phyloP scores from a whole-genome alignment of 2,888 invertebrate genomes.

The Thymelicus sylvestris region DNA sequence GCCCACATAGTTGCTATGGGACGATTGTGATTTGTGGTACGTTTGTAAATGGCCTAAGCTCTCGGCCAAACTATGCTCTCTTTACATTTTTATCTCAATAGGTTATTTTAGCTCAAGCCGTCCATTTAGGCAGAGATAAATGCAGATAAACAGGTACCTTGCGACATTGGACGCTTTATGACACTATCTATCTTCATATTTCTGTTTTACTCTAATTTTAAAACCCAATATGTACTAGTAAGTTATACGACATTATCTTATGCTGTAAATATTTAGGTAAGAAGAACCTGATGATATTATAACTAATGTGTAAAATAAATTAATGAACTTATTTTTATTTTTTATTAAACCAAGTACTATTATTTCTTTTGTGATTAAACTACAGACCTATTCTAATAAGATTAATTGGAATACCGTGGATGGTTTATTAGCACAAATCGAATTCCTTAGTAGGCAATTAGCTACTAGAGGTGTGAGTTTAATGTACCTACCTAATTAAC shows the following conservation, averaged over 20 bases:
- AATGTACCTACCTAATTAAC: background rate
- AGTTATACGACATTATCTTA: conserved; percentile 10
- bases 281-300: conserved; percentile 25
- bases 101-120: conserved; percentile 29
- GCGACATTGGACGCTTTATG: conserved; percentile 18
- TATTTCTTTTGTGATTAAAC: background rate
- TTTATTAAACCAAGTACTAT: conserved; percentile 5
- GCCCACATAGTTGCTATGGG: too few species aligned
- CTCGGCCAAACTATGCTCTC: conserved; percentile 34
- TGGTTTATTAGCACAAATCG: background rate
- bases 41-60: conserved; percentile 12
- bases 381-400: background rate
- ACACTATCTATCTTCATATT: background rate
- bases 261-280: conserved; percentile 29
- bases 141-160: conserved; percentile 12
- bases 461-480: conserved; percentile 12
- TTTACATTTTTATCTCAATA: conserved; percentile 32
- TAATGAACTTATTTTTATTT: conserved; percentile 19
- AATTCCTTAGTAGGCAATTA: background rate
- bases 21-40: background rate
- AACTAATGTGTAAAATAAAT: conserved; percentile 20
- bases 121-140: conserved; percentile 34
- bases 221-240: conserved; percentile 6
- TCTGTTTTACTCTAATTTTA: conserved; percentile 18
- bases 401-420: background rate